Conservation (phyloP, 2,113 vertebrate species). For the Pelodiscus sinensis region DNA sequence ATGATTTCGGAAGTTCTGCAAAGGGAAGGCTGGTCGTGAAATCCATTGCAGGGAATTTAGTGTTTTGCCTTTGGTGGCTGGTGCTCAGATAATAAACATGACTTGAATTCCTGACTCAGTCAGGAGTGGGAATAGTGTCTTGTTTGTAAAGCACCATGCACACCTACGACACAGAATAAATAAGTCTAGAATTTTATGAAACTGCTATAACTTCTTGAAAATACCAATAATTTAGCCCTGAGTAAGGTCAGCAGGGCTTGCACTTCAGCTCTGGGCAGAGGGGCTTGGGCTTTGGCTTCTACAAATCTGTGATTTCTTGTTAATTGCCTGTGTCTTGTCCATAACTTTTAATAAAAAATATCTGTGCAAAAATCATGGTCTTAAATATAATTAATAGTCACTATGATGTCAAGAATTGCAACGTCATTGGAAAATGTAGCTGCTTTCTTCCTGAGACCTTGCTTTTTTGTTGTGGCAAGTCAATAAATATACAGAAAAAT, state of each 20-base stretch:
- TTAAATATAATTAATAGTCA: background rate
- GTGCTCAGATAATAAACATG: background rate
- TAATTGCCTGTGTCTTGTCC: no score
- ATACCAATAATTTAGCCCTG: no score
- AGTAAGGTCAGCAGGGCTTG: no score
- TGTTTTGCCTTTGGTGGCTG: background rate
- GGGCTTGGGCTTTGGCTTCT: no score
- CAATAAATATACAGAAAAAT: background rate
- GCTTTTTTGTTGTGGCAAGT: background rate
- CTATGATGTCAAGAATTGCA: background rate
- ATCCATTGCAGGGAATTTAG: constrained; percentile 31
- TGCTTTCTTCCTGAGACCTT: background rate
- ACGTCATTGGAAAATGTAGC: background rate
- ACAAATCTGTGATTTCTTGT: no score
- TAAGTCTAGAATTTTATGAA: background rate
- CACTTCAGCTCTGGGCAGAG: no score
- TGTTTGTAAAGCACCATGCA: background rate
- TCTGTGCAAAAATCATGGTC: no score
- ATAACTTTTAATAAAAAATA: no score
- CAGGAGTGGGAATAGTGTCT: background rate
- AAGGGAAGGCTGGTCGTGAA: constrained; percentile 30
- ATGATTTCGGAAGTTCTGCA: constrained; percentile 43
- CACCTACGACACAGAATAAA: background rate
- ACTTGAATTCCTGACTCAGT: background rate
- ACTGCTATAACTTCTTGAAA: no score